Evolutionary conservation across 2,797 vertebrate species (phyloP).

Genomic region (Poliocrania exsul): DNA sequence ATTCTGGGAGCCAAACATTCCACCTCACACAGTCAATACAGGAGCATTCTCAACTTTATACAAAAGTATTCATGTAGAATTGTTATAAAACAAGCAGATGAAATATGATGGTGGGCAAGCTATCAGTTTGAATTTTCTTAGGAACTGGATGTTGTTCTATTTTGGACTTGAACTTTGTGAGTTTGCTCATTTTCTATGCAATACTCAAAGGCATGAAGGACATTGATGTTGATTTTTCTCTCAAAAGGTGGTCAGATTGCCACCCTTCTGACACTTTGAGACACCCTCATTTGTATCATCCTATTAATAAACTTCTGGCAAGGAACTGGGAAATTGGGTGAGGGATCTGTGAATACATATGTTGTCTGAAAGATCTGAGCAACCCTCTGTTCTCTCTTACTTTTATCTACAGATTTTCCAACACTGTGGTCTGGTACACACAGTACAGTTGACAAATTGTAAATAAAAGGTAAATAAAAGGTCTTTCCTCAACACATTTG

Average conservation of each 20-base stretch:
- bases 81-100: background rate
- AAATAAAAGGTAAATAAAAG: background rate
- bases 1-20: background rate
- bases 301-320: background rate
- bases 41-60: background rate
- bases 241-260: background rate
- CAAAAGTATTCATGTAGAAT: background rate
- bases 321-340: background rate
- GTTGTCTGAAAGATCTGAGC: background rate
- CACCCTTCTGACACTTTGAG: background rate
- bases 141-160: background rate
- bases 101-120: background rate
- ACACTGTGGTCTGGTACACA: background rate
- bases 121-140: background rate
- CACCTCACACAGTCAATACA: background rate
- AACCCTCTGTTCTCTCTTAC: background rate
- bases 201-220: background rate
- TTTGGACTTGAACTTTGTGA: background rate
- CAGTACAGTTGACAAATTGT: background rate
- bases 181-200: background rate
- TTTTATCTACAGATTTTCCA: background rate
- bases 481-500: background rate
- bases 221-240: background rate
- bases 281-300: accelerated
- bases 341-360: background rate